A percentile compares a stretch with the other conserved stretches of the same genome.
phyloP scores from a whole-genome alignment of 2,888 invertebrate species.

The Acrobeloides nanus region DNA sequence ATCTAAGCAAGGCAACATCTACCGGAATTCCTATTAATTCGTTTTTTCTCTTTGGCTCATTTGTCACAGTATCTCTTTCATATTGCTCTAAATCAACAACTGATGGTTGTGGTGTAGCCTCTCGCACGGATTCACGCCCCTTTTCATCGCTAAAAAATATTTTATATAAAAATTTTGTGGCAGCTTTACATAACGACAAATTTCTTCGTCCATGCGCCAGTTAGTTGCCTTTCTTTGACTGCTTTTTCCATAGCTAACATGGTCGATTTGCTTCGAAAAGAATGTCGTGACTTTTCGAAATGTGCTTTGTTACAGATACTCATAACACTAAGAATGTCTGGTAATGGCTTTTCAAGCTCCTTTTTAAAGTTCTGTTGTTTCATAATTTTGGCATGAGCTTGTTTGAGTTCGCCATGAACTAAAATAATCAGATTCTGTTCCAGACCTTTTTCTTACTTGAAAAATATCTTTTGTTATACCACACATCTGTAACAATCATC shows the following conservation, averaged over 20 bases:
- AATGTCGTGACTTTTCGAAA: conserved; percentile 34
- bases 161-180: not conserved
- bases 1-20: conserved; percentile 48
- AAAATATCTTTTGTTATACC: conserved; percentile 35
- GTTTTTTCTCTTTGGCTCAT: conserved; percentile 16
- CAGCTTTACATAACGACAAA: conserved; percentile 43
- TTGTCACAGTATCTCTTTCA: conserved; percentile 10
- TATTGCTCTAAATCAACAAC: conserved; percentile 2
- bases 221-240: conserved; percentile 24
- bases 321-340: conserved; percentile 48
- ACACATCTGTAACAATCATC: conserved; percentile 62
- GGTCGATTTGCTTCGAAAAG: conserved; percentile 30
- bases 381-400: conserved; percentile 38
- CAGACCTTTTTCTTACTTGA: conserved; percentile 15
- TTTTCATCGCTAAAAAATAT: conserved; percentile 31
- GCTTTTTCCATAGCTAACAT: conserved; percentile 41
- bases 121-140: conserved; percentile 40
- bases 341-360: conserved; percentile 42
- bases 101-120: conserved; percentile 11
- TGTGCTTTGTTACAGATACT: conserved; percentile 47
- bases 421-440: conserved; percentile 10
- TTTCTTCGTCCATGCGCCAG: conserved; percentile 39
- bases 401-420: conserved; percentile 38
- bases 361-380: conserved; percentile 26
- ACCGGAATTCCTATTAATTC: conserved; percentile 43